Evolutionary conservation across 2,797 vertebrate genomes (phyloP).

Genomic region (Xenentodon cancila): DNA sequence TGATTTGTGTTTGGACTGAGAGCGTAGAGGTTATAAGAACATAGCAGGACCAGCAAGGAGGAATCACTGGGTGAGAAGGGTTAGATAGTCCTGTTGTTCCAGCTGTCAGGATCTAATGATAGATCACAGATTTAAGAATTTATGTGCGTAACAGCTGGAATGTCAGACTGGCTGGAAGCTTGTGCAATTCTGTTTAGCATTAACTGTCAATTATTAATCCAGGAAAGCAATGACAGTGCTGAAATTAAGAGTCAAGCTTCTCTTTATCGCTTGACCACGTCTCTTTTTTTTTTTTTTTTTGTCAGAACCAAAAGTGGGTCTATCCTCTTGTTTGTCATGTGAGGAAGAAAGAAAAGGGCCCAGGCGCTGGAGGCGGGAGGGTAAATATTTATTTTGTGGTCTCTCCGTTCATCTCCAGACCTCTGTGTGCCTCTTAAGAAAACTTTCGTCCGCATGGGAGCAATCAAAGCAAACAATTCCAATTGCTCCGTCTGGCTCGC

Average conservation of each 20-base stretch:
- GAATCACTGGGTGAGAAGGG: slow-evolving; percentile 27
- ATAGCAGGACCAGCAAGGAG: slow-evolving; percentile 32
- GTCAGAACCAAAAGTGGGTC: slow-evolving; percentile 52
- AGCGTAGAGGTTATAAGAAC: slow-evolving; percentile 46
- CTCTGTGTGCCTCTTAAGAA: slow-evolving; percentile 78
- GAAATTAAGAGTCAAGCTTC: slow-evolving; percentile 2
- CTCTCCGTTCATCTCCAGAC: slow-evolving; percentile 70
- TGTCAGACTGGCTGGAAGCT: background rate
- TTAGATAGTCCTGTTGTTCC: slow-evolving; percentile 22
- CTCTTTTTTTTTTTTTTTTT: slow-evolving; percentile 14
- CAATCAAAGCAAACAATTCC: slow-evolving; percentile 78
- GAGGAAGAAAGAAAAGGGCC: slow-evolving; percentile 40
- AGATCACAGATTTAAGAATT: background rate
- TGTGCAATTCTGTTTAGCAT: slow-evolving; percentile 1
- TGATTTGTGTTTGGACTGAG: slow-evolving; percentile 67
- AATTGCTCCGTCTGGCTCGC: slow-evolving; percentile 68
- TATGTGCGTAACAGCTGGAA: background rate
- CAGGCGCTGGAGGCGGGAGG: slow-evolving; percentile 54
- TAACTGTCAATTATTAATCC: slow-evolving; percentile 23
- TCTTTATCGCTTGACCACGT: slow-evolving; percentile 20
- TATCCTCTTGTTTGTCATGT: slow-evolving; percentile 44
- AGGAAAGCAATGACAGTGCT: slow-evolving; percentile 6
- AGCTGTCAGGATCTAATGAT: slow-evolving; percentile 5
- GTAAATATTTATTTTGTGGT: slow-evolving; percentile 80
- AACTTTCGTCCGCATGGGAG: slow-evolving; percentile 76